phyloP scores from a whole-genome alignment of 1,140 invertebrate genomes.

The Drosophila parabipectinata region DNA sequence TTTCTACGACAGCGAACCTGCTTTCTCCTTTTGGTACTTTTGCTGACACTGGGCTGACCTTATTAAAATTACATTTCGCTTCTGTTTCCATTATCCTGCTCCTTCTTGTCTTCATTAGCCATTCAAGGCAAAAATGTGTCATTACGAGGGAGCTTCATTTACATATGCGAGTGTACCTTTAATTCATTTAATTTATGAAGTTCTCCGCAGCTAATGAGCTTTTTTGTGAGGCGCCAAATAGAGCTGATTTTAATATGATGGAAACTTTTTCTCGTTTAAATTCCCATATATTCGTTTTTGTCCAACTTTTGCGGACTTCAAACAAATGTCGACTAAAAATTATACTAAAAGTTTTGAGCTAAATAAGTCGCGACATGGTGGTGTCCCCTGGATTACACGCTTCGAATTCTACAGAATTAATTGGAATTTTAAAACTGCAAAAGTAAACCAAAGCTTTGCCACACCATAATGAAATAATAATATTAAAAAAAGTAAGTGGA shows the following conservation, averaged over 20 bases:
- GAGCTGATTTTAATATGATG: constrained; percentile 59
- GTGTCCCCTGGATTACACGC: constrained; percentile 25
- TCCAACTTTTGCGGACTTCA: constrained; percentile 38
- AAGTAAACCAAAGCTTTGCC: not conserved
- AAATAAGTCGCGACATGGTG: constrained; percentile 57
- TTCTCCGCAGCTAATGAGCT: constrained; percentile 58
- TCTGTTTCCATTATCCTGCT: constrained; percentile 9
- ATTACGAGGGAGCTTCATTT: constrained; percentile 51
- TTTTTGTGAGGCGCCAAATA: constrained; percentile 28
- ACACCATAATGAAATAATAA: too few species aligned
- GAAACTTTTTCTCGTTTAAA: constrained; percentile 40
- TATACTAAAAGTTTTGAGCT: constrained; percentile 42
- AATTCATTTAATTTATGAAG: constrained; percentile 28
- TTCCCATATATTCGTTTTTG: constrained; percentile 8
- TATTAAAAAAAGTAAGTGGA: too few species aligned
- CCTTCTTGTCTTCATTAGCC: constrained; percentile 9
- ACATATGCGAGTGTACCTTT: constrained; percentile 31
- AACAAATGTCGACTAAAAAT: constrained; percentile 8
- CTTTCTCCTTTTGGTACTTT: constrained; percentile 2
- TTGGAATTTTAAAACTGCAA: constrained; percentile 68
- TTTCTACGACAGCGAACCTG: constrained; percentile 45
- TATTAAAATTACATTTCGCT: constrained; percentile 62
- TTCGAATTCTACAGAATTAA: constrained; percentile 58
- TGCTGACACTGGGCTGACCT: constrained; percentile 20
- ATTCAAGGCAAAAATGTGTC: constrained; percentile 19